Base-by-base conservation (phyloP, 2,888 invertebrate genomes). In the Andrena bucephala region DNA sequence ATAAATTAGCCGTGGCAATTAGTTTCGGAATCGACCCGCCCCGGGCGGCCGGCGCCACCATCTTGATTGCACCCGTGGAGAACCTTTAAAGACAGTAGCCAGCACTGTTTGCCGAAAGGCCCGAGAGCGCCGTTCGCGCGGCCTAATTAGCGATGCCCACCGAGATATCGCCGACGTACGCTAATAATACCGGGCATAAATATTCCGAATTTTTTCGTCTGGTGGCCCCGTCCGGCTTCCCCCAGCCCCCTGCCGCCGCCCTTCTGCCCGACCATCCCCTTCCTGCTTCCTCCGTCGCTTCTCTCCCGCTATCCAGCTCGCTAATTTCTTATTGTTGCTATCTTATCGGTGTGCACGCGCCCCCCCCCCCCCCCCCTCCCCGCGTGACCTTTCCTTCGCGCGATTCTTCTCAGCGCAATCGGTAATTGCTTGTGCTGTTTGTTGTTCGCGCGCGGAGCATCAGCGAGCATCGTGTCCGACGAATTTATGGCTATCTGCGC, bases 111-210 rank as follows among this genome's bases (percentile, higher is more conserved):
- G 93, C 93, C 93, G 92, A 94, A 93, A 93, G 93, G 90, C 91
- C 83, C 80, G 85, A 85, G 89, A 85, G 89, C 77, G 88, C 62
- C 88, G 84, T 80, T 85, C 85, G 89, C 90, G 92, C 92, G 91
- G 91, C 91, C 93, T 94, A 94, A 94, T 94, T 94, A 94, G 94
- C 93, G 94, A 94, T 94, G 93, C 93, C 93, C 93, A 93, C 91
- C 89, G 91, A 93, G 93, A 93, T 93, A 94, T 93, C 93, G 88
- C 90, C 90, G 86, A 91, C 91, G 88, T 91, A 92, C 92, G 92
- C 92, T 93, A 93, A 93, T 93, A 93, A 93, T 92, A 93, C 93
- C 90, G 90, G 90, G 90, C 93, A 93, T 93, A 94, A 93, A 93
- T 93, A 93, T 92, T 93, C 91, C 87, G 87, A 90, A 92, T 92